Conservation (phyloP, 1,140 invertebrate species). For the Popillia japonica region DNA sequence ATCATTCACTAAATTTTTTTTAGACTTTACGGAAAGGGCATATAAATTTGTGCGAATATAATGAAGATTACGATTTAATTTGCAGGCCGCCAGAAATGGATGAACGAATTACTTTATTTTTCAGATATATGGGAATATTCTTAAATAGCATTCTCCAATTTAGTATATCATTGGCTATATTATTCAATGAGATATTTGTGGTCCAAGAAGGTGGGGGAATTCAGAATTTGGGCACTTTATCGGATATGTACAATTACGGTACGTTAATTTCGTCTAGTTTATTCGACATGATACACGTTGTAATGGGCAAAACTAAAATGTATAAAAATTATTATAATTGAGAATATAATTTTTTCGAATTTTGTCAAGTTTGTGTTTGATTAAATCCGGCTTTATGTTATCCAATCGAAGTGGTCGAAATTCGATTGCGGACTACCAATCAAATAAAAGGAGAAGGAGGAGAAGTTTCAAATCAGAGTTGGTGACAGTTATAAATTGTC, state of each 20-base stretch:
- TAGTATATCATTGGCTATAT: neutral
- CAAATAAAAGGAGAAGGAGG: neutral
- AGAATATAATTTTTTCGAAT: neutral
- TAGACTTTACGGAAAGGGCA: neutral
- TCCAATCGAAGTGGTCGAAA: neutral
- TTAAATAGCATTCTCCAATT: conserved; percentile 19
- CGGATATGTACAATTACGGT: conserved; percentile 35
- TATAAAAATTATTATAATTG: neutral
- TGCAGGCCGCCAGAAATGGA: conserved; percentile 10
- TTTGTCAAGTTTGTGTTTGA: neutral
- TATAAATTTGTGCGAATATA: neutral
- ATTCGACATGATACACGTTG: neutral
- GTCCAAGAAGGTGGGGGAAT: neutral
- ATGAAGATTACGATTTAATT: conserved; percentile 11
- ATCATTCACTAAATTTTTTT: neutral
- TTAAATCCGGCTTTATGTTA: neutral
- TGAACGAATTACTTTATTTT: neutral
- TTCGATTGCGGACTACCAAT: neutral
- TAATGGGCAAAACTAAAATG: neutral
- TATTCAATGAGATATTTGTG: conserved; percentile 21
- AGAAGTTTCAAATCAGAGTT: neutral
- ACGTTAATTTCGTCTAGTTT: neutral
- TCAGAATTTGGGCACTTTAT: neutral
- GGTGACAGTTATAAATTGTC: neutral
- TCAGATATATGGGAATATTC: conserved; percentile 15